Percentiles rank a stretch among this genome's conserved stretches.
These are phyloP conservation scores for Bucco capensis DNA, from an alignment of 2,113 vertebrate genomes.

Conservation along the genomic window DNA sequence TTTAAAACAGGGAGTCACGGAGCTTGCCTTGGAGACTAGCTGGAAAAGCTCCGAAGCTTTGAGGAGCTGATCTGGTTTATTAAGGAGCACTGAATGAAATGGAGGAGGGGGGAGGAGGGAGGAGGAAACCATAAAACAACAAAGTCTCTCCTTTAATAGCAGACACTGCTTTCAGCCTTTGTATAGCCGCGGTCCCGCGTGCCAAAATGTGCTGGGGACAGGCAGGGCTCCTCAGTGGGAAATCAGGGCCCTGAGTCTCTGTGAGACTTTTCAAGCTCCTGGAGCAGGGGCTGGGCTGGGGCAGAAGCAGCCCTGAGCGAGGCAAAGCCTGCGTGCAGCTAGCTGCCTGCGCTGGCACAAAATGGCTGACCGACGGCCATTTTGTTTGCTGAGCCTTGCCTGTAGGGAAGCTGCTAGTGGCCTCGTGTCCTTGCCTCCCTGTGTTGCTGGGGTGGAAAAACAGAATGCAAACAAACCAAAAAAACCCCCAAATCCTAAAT, in stretches of 20 bases:
- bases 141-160: slow-evolving; percentile 44
- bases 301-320: background rate
- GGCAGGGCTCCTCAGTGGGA: background rate
- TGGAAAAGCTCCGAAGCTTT: background rate
- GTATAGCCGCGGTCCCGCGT: background rate
- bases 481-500: background rate
- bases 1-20: background rate
- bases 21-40: background rate
- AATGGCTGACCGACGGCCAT: slow-evolving; percentile 65
- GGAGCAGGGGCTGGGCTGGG: background rate
- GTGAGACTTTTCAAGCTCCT: background rate
- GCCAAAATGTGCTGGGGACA: background rate
- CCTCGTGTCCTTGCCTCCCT: accelerated
- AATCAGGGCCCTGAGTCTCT: background rate
- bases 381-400: slow-evolving; percentile 38
- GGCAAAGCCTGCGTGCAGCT: background rate
- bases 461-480: background rate
- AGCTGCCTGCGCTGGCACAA: background rate
- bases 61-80: slow-evolving; percentile 53
- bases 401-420: background rate
- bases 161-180: slow-evolving; percentile 52
- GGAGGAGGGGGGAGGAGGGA: background rate
- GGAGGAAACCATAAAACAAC: slow-evolving; percentile 46
- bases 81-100: slow-evolving; percentile 43
- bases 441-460: background rate